These are phyloP conservation scores for Gyrodactylus bullatarudis DNA, from an alignment of 1,140 invertebrate genomes.

Conservation along the genomic window DNA sequence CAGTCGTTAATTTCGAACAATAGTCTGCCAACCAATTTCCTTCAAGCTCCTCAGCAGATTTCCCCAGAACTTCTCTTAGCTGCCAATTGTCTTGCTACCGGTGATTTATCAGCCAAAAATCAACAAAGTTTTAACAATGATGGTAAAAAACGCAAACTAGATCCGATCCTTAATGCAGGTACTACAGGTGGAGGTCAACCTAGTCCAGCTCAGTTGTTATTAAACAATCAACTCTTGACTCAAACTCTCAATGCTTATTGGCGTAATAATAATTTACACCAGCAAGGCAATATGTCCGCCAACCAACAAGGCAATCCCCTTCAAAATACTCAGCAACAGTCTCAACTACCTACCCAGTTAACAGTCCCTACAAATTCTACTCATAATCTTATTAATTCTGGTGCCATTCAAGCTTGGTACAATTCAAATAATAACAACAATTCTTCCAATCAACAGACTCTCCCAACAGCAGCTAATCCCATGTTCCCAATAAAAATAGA, in stretches of 20 bases:
- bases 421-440: neutral
- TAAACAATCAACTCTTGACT: neutral
- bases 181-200: neutral
- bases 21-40: no score
- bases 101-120: neutral
- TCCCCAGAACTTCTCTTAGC: neutral
- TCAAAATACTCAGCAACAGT: neutral
- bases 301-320: neutral
- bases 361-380: no score
- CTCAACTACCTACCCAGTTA: no score
- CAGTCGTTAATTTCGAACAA: no score
- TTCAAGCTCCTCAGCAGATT: no score
- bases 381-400: neutral
- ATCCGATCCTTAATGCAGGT: no score
- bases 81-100: neutral
- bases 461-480: neutral
- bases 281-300: neutral
- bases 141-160: neutral
- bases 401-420: neutral
- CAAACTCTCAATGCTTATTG: neutral
- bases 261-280: neutral
- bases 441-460: neutral
- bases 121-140: no score
- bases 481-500: neutral
- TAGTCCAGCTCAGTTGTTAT: neutral